Base-by-base conservation (phyloP, 2,113 vertebrate genomes). In the Xenopus borealis region DNA sequence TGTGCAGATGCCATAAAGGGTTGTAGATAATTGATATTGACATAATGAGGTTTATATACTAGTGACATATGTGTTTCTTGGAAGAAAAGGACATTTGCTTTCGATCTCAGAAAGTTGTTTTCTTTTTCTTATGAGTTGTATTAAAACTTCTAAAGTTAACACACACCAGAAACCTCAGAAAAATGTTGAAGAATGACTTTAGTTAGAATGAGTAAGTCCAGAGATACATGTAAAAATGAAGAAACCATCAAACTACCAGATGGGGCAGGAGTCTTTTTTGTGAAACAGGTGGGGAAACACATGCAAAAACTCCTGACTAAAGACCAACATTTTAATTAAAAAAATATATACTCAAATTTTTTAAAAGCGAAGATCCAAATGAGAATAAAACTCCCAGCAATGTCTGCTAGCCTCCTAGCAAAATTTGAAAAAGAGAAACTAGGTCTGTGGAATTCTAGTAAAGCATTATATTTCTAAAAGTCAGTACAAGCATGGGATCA, bases 11-110 rank as follows among this genome's bases (percentile, higher is more conserved):
- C 53, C 53, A 55, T 55, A n/a, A 55, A 55, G 2, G 7, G 4
- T n/a, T 55, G 53, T n/a, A 3, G 17, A 9, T 55, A 55, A 55
- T n/a, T n/a, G 53, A 55, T 55, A 55, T 55, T 55, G 53, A 55
- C 53, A 55, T 55, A n/a, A 55, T 16, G 53, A 7, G 16, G 53
- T 55, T 55, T n/a, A 55, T 55, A 55, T 55, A 55, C 7, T 55
- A 16, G 53, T 55, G 53, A 55, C 53, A 55, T 55, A 55, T n/a
- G 17, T 16, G 53, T 55, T 55, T 55, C 53, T 55, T 55, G 14
- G 53, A 55, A 55, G 53, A 55, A 18, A 55, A 55, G 53, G 14
- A 55, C 53, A 55, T 55, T 55, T 55, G 53, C 53, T 55, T 55
- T 55, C 53, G 16, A 55, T 55, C 53, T 55, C 12, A n/a, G 53